phyloP scores from a whole-genome alignment of 1,140 invertebrate species.

The Neodiprion lecontei region DNA sequence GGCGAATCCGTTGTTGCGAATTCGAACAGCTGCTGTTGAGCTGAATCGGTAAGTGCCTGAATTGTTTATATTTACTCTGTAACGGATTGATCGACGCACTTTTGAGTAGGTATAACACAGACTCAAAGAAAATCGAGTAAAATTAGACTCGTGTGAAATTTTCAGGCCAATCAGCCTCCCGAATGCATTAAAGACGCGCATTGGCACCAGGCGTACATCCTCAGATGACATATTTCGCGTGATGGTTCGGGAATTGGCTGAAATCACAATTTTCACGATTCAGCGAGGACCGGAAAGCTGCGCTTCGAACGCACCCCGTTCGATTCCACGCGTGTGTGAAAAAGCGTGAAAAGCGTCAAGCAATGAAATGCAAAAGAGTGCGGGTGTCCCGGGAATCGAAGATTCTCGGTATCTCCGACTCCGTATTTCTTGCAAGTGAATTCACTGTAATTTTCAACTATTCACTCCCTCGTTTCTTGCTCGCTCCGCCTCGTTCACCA shows the following conservation, averaged over 20 bases:
- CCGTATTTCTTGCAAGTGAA: constrained; percentile 14
- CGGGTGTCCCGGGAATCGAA: not conserved
- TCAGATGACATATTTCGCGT: not conserved
- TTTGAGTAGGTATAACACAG: too few species aligned
- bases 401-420: not conserved
- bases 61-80: too few species aligned
- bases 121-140: not conserved
- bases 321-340: too few species aligned
- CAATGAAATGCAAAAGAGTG: not conserved
- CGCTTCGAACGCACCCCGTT: too few species aligned
- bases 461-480: constrained; percentile 31
- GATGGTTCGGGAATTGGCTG: not conserved
- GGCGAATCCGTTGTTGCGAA: too few species aligned
- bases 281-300: not conserved
- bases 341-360: too few species aligned
- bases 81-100: too few species aligned
- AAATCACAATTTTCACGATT: not conserved
- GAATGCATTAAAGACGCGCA: too few species aligned
- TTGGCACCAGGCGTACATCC: too few species aligned
- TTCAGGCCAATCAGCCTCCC: too few species aligned
- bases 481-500: constrained; percentile 4
- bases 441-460: constrained; percentile 40
- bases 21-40: too few species aligned
- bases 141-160: not conserved
- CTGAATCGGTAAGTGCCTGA: too few species aligned